These are phyloP conservation scores for Cryptotis parvus DNA, from an alignment of 2,113 vertebrate species.

Conservation along the genomic window DNA sequence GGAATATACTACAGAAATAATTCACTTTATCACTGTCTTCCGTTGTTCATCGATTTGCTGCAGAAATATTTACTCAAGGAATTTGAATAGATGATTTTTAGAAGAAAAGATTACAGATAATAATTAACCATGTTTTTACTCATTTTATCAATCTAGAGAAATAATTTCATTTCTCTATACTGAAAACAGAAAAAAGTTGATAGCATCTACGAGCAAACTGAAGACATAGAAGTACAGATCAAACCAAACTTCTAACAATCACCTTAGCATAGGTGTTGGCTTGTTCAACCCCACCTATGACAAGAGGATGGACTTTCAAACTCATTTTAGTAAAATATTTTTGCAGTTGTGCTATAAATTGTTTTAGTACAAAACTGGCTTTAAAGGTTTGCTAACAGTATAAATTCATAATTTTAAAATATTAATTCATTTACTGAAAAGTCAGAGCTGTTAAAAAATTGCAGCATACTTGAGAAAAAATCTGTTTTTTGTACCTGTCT, in stretches of 20 bases:
- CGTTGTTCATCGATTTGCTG: no score
- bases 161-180: conserved; percentile 36
- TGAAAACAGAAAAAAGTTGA: neutral
- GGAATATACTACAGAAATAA: neutral
- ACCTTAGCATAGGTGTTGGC: neutral
- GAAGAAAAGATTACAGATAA: neutral
- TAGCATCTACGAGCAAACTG: neutral
- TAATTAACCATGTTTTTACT: neutral
- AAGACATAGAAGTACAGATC: neutral
- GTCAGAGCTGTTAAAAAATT: conserved; percentile 34
- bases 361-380: conserved; percentile 57
- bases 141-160: neutral
- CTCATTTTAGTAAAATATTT: conserved; percentile 42
- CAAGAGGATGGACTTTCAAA: neutral
- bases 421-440: conserved; percentile 48
- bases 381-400: conserved; percentile 63
- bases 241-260: neutral
- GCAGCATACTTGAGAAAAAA: neutral
- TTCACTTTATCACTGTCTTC: no score
- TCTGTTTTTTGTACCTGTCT: neutral
- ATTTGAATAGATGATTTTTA: neutral
- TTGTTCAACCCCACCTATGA: neutral
- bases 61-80: neutral
- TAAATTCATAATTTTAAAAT: conserved; percentile 56
- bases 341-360: conserved; percentile 41